phyloP scores from a whole-genome alignment of 2,888 invertebrate species.

The Sabatieria punctata region DNA sequence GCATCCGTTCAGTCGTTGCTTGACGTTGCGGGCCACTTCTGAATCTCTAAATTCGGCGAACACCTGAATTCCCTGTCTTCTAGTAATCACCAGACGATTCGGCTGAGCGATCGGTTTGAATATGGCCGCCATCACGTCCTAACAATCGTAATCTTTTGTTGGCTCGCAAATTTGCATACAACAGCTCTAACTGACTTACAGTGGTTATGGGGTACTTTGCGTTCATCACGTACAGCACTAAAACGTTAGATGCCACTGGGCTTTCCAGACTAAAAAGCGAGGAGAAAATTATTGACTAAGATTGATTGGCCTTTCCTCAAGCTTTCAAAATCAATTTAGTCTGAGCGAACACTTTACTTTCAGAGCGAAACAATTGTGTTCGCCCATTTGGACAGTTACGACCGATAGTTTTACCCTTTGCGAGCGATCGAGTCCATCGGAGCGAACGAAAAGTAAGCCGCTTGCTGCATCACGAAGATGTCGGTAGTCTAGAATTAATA shows the following conservation, averaged over 20 bases:
- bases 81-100: constrained; percentile 67
- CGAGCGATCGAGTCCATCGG: constrained; percentile 4
- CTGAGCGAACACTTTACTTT: not conserved
- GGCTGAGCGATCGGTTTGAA: constrained; percentile 83
- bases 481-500: constrained; percentile 2
- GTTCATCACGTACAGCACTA: constrained; percentile 89
- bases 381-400: not conserved
- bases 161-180: not conserved
- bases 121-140: constrained; percentile 96
- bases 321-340: not conserved
- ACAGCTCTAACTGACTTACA: constrained; percentile 47
- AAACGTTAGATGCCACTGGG: constrained; percentile 34
- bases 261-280: constrained; percentile 8
- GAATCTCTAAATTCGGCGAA: constrained; percentile 37
- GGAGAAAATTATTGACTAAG: not conserved
- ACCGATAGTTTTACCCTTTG: not conserved
- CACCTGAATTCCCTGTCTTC: constrained; percentile 6
- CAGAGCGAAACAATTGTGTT: not conserved
- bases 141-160: constrained; percentile 38
- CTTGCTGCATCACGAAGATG: constrained; percentile 1
- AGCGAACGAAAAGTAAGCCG: constrained; percentile 4
- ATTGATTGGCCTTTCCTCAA: not conserved
- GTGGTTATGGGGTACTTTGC: constrained; percentile 97
- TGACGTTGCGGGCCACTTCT: constrained; percentile 78
- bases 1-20: constrained; percentile 81